Base-by-base conservation (phyloP, 2,797 vertebrate species). In the Heteromormyrus szaboi region DNA sequence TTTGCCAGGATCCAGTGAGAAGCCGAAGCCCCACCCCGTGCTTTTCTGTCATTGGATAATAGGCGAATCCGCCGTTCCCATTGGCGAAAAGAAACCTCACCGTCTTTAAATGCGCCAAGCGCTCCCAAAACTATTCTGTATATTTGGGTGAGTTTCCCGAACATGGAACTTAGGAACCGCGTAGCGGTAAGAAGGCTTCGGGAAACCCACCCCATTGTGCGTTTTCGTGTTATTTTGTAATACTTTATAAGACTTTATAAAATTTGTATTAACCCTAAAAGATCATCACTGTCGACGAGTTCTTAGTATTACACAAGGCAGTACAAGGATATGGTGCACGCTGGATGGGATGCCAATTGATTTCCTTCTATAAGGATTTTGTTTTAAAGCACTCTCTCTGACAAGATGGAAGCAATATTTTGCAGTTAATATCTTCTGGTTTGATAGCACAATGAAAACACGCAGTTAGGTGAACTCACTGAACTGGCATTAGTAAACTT, bases 31-130 rank as follows among this genome's bases (percentile, higher is more conserved):
- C 88, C 88, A 85, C 84, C 88, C 19, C 37, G 2, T 33, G 44
- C 22, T n/a, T 51, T 22, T 56, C 53, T 89, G 3, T 46, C 29
- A 89, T 86, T 89, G 88, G 88, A 37, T 19, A 44, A 85, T 50
- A 37, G 14, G n/a, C 19, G 12, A 44, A 12, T 48, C 25, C 48
- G 14, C 12, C 46, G 7, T 72, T 50, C 22, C 37, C 9, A 89
- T 89, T 85, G 41, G 88, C 65, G 88, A 17, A 68, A 14, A 68
- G 14, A 85, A 37, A 37, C 37, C 33, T 68, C 29, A 3, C 19
- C 51, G 51, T 59, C 14, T 37, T 29, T 56, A 53, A 54, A 68
- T 8, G 37, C 72, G n/a, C 65, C 65, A 17, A 72, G 37, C 72
- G 17, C 41, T 44, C 2, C 17, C 41, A 41, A 44, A 19, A 19